Conservation (phyloP, 2,888 invertebrate species). For the Cryptus armator region DNA sequence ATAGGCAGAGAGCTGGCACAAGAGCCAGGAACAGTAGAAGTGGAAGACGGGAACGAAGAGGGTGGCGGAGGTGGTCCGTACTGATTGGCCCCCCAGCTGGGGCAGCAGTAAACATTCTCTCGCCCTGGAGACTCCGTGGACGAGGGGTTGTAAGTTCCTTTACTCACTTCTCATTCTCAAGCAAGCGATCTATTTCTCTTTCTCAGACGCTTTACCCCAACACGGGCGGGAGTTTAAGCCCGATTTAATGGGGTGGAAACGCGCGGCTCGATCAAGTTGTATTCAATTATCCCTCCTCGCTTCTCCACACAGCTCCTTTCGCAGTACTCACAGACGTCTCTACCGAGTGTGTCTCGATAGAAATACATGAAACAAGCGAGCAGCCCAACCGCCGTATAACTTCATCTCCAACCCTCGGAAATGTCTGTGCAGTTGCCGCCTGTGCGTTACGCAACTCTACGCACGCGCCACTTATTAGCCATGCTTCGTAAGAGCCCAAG, state of each 20-base stretch:
- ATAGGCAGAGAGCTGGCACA: constrained; percentile 47
- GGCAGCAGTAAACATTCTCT: constrained; percentile 84
- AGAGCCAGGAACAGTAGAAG: constrained; percentile 60
- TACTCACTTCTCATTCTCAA: constrained; percentile 51
- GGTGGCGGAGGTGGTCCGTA: constrained; percentile 73
- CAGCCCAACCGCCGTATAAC: constrained; percentile 44
- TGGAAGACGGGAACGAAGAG: constrained; percentile 41
- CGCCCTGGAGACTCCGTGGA: constrained; percentile 70
- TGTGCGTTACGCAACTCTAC: constrained; percentile 25
- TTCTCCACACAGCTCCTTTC: constrained; percentile 54
- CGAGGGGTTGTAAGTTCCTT: constrained; percentile 62
- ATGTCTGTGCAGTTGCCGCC: constrained; percentile 32
- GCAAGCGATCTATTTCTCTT: constrained; percentile 44
- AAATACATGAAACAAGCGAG: constrained; percentile 38
- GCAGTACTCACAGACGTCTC: constrained; percentile 47
- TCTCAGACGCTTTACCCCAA: constrained; percentile 63
- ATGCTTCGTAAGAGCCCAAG: neutral
- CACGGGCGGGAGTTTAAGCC: constrained; percentile 80
- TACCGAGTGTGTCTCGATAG: constrained; percentile 42
- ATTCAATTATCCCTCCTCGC: constrained; percentile 84
- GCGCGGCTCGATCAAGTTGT: constrained; percentile 85
- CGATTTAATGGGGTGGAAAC: constrained; percentile 85
- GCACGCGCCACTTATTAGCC: constrained; percentile 25
- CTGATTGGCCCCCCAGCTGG: constrained; percentile 84
- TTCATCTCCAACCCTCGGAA: constrained; percentile 28